Percentiles rank a stretch among this genome's conserved stretches.
Evolutionary conservation across 1,140 invertebrate species (phyloP).

Genomic region (Ruditapes philippinarum): DNA sequence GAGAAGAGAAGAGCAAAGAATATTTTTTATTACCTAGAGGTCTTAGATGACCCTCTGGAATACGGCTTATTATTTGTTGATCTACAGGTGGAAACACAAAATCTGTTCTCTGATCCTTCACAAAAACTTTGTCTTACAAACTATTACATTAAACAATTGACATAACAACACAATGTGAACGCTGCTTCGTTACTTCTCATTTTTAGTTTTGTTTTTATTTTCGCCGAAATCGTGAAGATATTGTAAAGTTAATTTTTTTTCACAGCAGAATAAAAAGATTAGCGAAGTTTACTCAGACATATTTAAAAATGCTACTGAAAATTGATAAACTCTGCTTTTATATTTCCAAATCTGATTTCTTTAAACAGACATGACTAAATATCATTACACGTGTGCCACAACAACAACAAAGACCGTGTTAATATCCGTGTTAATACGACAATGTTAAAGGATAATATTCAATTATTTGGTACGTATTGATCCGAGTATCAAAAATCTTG

Average conservation of each 20-base stretch:
- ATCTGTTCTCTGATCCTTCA: conserved; percentile 82
- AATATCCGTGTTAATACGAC: neutral
- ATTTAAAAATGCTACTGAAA: too few species aligned
- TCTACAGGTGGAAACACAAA: conserved; percentile 80
- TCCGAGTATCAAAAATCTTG: neutral
- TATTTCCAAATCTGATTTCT: too few species aligned
- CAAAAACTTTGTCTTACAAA: conserved; percentile 74
- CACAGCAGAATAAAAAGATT: too few species aligned
- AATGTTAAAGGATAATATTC: neutral
- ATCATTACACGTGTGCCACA: neutral
- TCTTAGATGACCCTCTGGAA: conserved; percentile 83
- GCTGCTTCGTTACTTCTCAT: too few species aligned
- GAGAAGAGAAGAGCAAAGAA: too few species aligned
- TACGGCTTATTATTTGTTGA: conserved; percentile 48
- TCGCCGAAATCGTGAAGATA: too few species aligned
- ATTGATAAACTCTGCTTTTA: too few species aligned
- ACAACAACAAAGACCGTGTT: neutral
- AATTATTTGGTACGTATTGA: neutral
- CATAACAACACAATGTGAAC: neutral
- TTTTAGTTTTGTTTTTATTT: too few species aligned
- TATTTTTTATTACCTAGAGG: conserved; percentile 83
- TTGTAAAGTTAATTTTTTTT: too few species aligned
- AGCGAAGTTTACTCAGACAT: too few species aligned
- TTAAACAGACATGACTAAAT: too few species aligned
- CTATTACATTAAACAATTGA: neutral